phyloP scores from a whole-genome alignment of 2,797 vertebrate genomes.

The Mastacembelus armatus region DNA sequence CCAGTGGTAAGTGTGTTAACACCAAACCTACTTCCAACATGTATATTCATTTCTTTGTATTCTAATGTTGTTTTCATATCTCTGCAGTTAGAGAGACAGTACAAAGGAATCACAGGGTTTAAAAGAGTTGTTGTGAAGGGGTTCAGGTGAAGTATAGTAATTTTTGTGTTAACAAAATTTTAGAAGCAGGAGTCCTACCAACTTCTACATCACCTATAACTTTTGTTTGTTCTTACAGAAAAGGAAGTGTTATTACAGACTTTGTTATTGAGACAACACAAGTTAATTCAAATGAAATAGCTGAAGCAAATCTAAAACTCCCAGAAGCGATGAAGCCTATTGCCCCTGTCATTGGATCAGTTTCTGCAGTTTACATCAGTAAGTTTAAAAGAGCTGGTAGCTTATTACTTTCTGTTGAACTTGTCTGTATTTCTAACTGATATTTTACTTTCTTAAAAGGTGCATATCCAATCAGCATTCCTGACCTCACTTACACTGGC shows the following conservation, averaged over 20 bases:
- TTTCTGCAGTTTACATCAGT: slow-evolving; percentile 40
- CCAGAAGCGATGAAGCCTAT: slow-evolving; percentile 9
- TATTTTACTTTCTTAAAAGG: slow-evolving; percentile 39
- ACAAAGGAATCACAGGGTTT: slow-evolving; percentile 39
- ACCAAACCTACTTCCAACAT: background rate
- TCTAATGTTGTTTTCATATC: background rate
- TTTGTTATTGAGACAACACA: slow-evolving; percentile 68
- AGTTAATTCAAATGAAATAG: slow-evolving; percentile 44
- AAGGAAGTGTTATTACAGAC: slow-evolving; percentile 82
- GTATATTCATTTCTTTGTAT: background rate
- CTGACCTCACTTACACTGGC: slow-evolving; percentile 15
- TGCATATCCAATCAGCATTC: accelerated
- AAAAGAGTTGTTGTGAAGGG: background rate
- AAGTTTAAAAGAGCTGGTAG: slow-evolving; percentile 30
- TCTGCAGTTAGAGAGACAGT: slow-evolving; percentile 33
- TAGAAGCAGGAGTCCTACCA: background rate
- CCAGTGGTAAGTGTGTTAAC: slow-evolving; percentile 54
- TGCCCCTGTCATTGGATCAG: slow-evolving; percentile 32
- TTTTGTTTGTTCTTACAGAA: slow-evolving; percentile 69
- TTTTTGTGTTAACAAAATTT: background rate
- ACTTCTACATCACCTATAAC: background rate
- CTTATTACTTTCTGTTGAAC: background rate
- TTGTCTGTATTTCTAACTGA: background rate
- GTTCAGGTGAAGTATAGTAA: slow-evolving; percentile 61
- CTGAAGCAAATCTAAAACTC: slow-evolving; percentile 61